Base-by-base conservation (phyloP, 1,140 invertebrate genomes). In the Calephelis nemesis region DNA sequence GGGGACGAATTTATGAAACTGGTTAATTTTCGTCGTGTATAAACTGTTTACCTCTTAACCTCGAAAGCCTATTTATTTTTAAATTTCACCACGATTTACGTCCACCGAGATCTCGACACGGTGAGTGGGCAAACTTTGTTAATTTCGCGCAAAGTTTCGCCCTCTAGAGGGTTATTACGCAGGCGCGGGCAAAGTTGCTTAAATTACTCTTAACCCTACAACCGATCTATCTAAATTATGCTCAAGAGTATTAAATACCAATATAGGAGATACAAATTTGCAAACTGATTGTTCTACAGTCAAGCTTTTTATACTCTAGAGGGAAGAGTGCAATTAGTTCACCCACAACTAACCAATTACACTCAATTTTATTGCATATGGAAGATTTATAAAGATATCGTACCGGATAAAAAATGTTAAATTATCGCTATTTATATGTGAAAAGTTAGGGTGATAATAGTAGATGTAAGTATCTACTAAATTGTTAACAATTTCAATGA, bases 71-170 rank as follows among this genome's bases (percentile, higher is more conserved):
- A 58, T 58, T 58, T 58, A 74, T 79, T 74, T 73, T 74, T 72
- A 72, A 77, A 74, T 77, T 75, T 74, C 74, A 71, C 77, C 75
- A 74, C 74, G 75, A 66, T 74, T 72, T 70, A 75, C 72, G 63
- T 65, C 64, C 73, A 72, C 69, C 19, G 65, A 52, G 72, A 74
- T 74, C 71, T 66, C 65, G 62, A 65, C 71, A 74, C 63, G 68
- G 42, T 11, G 70, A 68, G 69, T 72, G 71, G 19, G 64, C 50
- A 50, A 79, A 80, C 75, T 81, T 81, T 81, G 77, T 81, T 79
- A 81, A 78, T 81, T 79, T 79, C 63, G 70, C 72, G 67, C 70
- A 71, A 77, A 81, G 74, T 81, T 81, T 65, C 47, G 58, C 65
- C 70, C 76, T 74, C 74, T 15, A 67, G 79, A 65, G 76, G 19